A percentile compares a stretch with the other conserved stretches of the same genome.
phyloP scores from a whole-genome alignment of 2,113 vertebrate species.

The Muntiacus reevesi region DNA sequence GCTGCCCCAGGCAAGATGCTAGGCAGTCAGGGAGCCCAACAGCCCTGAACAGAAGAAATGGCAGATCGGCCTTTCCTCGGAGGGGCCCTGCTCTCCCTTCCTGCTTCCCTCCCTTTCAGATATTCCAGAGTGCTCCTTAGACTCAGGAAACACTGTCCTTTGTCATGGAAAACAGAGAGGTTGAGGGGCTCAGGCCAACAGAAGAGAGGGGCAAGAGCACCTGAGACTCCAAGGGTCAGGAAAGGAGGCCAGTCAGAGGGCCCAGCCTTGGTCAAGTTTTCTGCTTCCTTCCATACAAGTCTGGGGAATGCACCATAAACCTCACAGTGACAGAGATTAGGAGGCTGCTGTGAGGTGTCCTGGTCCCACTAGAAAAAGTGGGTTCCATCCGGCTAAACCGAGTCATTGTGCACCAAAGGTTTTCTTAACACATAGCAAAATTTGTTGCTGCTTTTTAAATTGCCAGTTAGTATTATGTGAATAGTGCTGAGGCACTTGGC shows the following conservation, averaged over 20 bases:
- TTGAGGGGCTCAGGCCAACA: neutral
- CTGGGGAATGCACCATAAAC: neutral
- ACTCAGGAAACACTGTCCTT: neutral
- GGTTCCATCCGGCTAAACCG: neutral
- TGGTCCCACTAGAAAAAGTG: neutral
- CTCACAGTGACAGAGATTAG: neutral
- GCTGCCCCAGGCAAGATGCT: neutral
- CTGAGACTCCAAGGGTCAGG: neutral
- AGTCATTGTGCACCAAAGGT: neutral
- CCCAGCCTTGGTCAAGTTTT: neutral
- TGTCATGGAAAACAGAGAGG: neutral
- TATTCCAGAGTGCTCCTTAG: neutral
- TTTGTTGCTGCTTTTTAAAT: constrained; percentile 22
- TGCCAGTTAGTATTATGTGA: neutral
- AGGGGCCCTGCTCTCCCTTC: neutral
- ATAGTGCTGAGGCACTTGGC: neutral
- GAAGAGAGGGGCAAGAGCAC: neutral
- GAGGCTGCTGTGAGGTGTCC: neutral
- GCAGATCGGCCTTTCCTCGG: neutral
- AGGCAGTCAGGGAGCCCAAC: neutral
- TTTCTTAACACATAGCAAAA: neutral
- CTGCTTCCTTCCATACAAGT: neutral
- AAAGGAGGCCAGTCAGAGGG: neutral
- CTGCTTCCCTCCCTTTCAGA: neutral
- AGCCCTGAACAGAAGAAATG: neutral